A percentile compares a stretch with the other conserved stretches of the same genome.
These are phyloP conservation scores for Naso thynnoides DNA, from an alignment of 2,797 vertebrate species.

Conservation along the genomic window DNA sequence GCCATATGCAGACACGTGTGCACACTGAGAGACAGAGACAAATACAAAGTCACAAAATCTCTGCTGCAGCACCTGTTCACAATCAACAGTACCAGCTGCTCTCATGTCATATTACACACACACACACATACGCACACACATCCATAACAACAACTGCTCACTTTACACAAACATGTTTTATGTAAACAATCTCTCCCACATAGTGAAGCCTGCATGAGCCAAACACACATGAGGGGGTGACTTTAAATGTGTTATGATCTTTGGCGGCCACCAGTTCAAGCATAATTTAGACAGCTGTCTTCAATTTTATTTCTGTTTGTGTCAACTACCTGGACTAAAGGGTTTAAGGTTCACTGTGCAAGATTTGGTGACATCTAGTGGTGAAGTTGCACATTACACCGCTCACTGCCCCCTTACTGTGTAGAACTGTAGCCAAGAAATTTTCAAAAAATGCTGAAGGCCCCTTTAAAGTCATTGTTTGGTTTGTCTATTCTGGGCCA, in stretches of 20 bases:
- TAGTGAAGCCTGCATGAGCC: not conserved
- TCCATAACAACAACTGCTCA: constrained; percentile 20
- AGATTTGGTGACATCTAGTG: too few relatives aligned
- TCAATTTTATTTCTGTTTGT: constrained; percentile 1
- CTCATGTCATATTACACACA: constrained; percentile 60
- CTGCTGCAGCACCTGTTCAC: constrained; percentile 75
- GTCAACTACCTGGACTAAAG: not conserved
- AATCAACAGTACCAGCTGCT: constrained; percentile 70
- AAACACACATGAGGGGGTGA: not conserved
- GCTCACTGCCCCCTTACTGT: too few relatives aligned
- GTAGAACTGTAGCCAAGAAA: too few relatives aligned
- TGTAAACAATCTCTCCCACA: constrained; percentile 17
- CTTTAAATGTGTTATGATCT: not conserved
- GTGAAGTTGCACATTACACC: too few relatives aligned
- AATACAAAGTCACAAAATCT: constrained; percentile 54
- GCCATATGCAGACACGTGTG: constrained; percentile 60
- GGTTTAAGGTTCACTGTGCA: not conserved
- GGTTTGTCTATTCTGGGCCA: too few relatives aligned
- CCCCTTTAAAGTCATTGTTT: too few relatives aligned
- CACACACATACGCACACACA: constrained; percentile 28
- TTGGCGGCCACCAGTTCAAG: not conserved
- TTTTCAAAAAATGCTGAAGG: too few relatives aligned
- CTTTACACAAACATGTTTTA: constrained; percentile 33
- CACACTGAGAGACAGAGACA: constrained; percentile 38
- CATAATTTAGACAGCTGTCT: constrained; percentile 2